These are phyloP conservation scores for Trialeurodes vaporariorum DNA, from an alignment of 1,140 invertebrate genomes.

Conservation along the genomic window DNA sequence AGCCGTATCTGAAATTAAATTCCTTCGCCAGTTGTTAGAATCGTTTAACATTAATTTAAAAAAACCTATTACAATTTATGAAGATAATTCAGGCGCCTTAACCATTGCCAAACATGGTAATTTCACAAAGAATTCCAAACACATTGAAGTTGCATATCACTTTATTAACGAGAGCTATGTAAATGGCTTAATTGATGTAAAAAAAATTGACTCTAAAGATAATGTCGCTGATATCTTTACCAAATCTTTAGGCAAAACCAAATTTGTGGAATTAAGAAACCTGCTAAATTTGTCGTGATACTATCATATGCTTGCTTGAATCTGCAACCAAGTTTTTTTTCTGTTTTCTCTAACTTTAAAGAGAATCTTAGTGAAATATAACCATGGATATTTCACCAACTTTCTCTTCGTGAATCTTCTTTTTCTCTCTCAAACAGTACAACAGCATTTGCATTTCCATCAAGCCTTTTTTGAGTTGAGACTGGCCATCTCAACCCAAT, in stretches of 20 bases:
- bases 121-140: constrained; percentile 10
- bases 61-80: constrained; percentile 5
- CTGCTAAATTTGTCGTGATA: constrained; percentile 1
- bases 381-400: too few relatives aligned
- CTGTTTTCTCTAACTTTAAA: too few relatives aligned
- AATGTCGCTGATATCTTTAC: constrained; percentile 12
- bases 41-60: neutral
- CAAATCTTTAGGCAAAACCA: constrained; percentile 9
- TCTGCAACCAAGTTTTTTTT: too few relatives aligned
- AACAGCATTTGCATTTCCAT: too few relatives aligned
- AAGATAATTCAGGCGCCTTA: constrained; percentile 13
- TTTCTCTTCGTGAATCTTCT: too few relatives aligned
- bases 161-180: constrained; percentile 2
- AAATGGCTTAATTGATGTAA: constrained; percentile 5
- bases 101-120: constrained; percentile 7
- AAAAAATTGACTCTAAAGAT: constrained; percentile 10
- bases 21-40: neutral
- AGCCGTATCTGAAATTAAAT: constrained; percentile 5
- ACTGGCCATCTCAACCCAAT: too few relatives aligned
- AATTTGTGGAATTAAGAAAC: constrained; percentile 8
- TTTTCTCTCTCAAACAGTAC: too few relatives aligned
- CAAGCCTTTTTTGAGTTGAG: too few relatives aligned
- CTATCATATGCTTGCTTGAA: too few relatives aligned
- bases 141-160: constrained; percentile 12
- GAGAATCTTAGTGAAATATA: too few relatives aligned